phyloP scores from a whole-genome alignment of 2,113 vertebrate species.

The Clinocottus analis region DNA sequence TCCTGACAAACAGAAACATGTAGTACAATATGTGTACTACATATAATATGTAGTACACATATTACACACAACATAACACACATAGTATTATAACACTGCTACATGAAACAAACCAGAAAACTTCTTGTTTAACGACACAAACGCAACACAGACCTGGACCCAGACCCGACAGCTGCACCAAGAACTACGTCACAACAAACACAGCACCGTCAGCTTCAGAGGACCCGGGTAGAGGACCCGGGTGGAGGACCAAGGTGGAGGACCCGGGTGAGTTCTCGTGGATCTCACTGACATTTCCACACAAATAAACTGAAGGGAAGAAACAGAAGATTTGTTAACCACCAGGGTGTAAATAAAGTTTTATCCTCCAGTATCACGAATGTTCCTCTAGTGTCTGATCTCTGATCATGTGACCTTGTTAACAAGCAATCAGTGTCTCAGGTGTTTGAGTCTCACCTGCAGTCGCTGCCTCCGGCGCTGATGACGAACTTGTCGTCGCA shows the following conservation, averaged over 20 bases:
- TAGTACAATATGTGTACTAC: too few species aligned
- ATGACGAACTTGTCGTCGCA: slow-evolving; percentile 93
- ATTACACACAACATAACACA: too few species aligned
- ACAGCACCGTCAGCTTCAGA: not conserved
- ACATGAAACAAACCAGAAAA: too few species aligned
- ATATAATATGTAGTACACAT: too few species aligned
- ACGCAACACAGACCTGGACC: not conserved
- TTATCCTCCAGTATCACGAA: too few species aligned
- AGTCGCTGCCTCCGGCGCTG: slow-evolving; percentile 94
- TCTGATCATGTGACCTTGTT: too few species aligned
- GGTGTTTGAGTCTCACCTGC: slow-evolving; percentile 86
- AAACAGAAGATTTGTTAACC: not conserved
- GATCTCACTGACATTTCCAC: slow-evolving; percentile 87
- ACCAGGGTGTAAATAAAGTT: too few species aligned
- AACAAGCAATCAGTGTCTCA: too few species aligned
- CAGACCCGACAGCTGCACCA: too few species aligned
- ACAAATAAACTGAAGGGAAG: slow-evolving; percentile 86
- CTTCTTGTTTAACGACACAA: not conserved
- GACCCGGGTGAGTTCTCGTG: not conserved
- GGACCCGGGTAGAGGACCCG: not conserved
- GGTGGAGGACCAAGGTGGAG: not conserved
- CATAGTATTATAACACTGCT: too few species aligned
- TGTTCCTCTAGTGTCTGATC: too few species aligned
- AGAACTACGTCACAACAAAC: not conserved
- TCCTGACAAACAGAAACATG: slow-evolving; percentile 20